These are phyloP conservation scores for Megalops cyprinoides DNA, from an alignment of 2,797 vertebrate species.

Conservation along the genomic window DNA sequence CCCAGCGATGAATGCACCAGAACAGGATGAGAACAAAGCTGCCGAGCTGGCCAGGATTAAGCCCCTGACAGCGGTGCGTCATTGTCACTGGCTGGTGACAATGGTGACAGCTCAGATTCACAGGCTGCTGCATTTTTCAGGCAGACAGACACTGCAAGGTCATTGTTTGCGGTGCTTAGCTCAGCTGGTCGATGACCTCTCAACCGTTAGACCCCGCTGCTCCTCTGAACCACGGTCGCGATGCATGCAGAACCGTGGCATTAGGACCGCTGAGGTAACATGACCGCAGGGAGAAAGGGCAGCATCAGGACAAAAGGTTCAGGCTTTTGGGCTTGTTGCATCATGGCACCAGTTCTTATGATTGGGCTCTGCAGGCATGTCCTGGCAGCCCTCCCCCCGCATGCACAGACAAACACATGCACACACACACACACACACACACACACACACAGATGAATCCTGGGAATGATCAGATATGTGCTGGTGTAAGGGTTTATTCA, in stretches of 20 bases:
- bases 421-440: not conserved
- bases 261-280: too few species aligned
- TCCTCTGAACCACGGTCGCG: not conserved
- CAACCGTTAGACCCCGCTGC: not conserved
- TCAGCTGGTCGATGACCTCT: too few species aligned
- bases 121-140: not conserved
- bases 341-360: not conserved
- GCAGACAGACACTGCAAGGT: constrained; percentile 23
- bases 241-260: too few species aligned
- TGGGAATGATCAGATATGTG: too few species aligned
- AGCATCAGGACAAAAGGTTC: too few species aligned
- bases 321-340: not conserved
- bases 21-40: constrained; percentile 11
- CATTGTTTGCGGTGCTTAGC: not conserved
- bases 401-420: not conserved
- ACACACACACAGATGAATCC: not conserved
- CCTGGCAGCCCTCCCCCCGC: not conserved
- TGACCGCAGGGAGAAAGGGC: not conserved
- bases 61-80: not conserved
- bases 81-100: not conserved
- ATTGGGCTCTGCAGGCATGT: not conserved
- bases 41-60: constrained; percentile 7
- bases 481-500: too few species aligned
- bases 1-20: not conserved
- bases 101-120: constrained; percentile 24